Conservation (phyloP, 2,888 invertebrate species). For the Oxystoma pomonae region DNA sequence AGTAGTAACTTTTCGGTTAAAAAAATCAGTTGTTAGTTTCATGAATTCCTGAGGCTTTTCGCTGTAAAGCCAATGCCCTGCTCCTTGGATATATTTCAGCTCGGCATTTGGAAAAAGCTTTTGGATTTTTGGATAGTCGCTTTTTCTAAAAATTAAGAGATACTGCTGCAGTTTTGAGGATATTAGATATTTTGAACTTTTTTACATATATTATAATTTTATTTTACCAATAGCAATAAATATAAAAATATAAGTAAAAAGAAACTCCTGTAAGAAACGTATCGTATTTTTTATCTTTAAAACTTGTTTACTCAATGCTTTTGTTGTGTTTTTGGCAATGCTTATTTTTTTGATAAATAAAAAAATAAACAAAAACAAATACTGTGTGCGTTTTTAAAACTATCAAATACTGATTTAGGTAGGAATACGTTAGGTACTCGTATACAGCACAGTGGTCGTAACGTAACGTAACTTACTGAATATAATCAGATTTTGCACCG, state of each 20-base stretch:
- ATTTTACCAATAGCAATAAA: no score
- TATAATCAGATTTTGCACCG: slow-evolving; percentile 76
- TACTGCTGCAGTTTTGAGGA: no score
- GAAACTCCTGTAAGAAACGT: no score
- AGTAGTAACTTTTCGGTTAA: slow-evolving; percentile 41
- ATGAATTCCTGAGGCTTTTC: slow-evolving; percentile 83
- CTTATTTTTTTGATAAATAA: no score
- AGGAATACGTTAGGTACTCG: no score
- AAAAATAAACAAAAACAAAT: no score
- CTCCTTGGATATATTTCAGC: slow-evolving; percentile 68
- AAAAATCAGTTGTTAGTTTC: slow-evolving; percentile 58
- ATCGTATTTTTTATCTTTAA: neutral
- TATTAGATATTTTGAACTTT: no score
- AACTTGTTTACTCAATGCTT: neutral
- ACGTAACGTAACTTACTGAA: slow-evolving; percentile 66
- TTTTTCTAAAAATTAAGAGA: slow-evolving; percentile 43
- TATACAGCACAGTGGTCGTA: no score
- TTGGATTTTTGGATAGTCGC: slow-evolving; percentile 60
- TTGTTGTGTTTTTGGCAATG: neutral
- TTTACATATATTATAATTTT: no score
- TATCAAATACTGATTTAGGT: no score
- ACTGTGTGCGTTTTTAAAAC: no score
- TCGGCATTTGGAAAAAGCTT: slow-evolving; percentile 69
- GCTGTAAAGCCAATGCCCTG: slow-evolving; percentile 93
- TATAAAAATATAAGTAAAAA: no score